Evolutionary conservation across 2,888 invertebrate genomes (phyloP).

Genomic region (Gymnocheta viridis): DNA sequence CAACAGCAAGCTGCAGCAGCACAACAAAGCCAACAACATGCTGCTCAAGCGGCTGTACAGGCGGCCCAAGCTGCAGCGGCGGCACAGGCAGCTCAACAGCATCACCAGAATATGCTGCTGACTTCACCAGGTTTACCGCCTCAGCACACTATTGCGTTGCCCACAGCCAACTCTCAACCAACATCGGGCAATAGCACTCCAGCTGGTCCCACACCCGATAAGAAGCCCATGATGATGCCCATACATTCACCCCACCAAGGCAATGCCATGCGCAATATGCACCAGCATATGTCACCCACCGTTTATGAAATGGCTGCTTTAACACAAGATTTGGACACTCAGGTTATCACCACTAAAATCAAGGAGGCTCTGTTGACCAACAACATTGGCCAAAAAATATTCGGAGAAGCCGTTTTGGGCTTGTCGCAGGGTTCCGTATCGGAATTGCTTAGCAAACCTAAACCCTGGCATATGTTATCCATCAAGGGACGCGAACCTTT

Average conservation of each 20-base stretch:
- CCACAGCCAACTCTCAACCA: constrained; percentile 81
- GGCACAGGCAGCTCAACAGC: constrained; percentile 81
- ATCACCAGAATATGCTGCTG: constrained; percentile 84
- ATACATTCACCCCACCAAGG: constrained; percentile 86
- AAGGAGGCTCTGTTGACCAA: constrained; percentile 98
- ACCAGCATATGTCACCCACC: constrained; percentile 95
- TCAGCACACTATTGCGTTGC: constrained; percentile 87
- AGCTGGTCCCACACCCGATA: constrained; percentile 74
- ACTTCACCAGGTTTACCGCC: constrained; percentile 90
- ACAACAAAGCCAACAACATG: constrained; percentile 83
- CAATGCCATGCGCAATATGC: constrained; percentile 88
- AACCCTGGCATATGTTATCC: constrained; percentile 99
- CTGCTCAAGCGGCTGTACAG: constrained; percentile 83
- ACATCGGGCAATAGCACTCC: constrained; percentile 60
- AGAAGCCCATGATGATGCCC: constrained; percentile 84
- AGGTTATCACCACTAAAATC: constrained; percentile 97
- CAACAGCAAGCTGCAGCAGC: constrained; percentile 74
- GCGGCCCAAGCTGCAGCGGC: constrained; percentile 83
- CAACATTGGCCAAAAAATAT: constrained; percentile 99
- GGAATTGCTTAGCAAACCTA: constrained; percentile 97
- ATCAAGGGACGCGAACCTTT: constrained; percentile 98
- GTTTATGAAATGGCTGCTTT: constrained; percentile 99
- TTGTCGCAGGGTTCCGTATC: constrained; percentile 98
- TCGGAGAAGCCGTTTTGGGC: constrained; percentile 98
- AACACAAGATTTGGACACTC: constrained; percentile 97